phyloP scores from a whole-genome alignment of 2,797 vertebrate genomes.

The Labeo calbasu region DNA sequence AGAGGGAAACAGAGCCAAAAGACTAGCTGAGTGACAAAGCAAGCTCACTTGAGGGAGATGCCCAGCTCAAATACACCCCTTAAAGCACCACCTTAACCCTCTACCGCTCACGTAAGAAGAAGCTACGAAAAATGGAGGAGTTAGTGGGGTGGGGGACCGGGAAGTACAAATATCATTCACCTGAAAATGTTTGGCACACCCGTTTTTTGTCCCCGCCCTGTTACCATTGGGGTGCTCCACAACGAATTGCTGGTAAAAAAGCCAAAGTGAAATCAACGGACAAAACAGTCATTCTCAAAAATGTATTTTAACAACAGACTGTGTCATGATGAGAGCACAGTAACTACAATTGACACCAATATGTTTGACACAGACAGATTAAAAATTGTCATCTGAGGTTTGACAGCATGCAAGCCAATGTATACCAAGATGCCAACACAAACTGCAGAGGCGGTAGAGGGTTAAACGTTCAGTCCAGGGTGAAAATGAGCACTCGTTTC shows the following conservation, averaged over 20 bases:
- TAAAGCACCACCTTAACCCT: constrained; percentile 60
- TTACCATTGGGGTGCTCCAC: constrained; percentile 68
- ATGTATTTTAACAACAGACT: constrained; percentile 42
- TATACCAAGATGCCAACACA: constrained; percentile 58
- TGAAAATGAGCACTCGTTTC: constrained; percentile 38
- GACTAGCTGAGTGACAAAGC: constrained; percentile 54
- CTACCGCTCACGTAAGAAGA: constrained; percentile 62
- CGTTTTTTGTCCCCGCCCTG: constrained; percentile 69
- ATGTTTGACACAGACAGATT: constrained; percentile 39
- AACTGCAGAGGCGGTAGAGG: constrained; percentile 64
- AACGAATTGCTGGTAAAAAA: constrained; percentile 68
- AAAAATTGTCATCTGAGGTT: constrained; percentile 24
- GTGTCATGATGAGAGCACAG: constrained; percentile 40
- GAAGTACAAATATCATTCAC: constrained; percentile 68
- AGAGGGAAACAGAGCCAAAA: constrained; percentile 49
- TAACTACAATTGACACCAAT: constrained; percentile 42
- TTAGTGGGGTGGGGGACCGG: constrained; percentile 64
- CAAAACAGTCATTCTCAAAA: constrained; percentile 52
- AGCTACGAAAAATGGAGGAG: constrained; percentile 59
- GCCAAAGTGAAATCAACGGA: constrained; percentile 59
- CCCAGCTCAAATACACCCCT: constrained; percentile 52
- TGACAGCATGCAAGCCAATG: constrained; percentile 57
- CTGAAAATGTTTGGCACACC: constrained; percentile 70
- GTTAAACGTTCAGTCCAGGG: constrained; percentile 62
- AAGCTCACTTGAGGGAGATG: constrained; percentile 50